A percentile compares a stretch with the other conserved stretches of the same genome.
Conservation (phyloP, 2,888 invertebrate genomes). For the Carcina quercana region DNA sequence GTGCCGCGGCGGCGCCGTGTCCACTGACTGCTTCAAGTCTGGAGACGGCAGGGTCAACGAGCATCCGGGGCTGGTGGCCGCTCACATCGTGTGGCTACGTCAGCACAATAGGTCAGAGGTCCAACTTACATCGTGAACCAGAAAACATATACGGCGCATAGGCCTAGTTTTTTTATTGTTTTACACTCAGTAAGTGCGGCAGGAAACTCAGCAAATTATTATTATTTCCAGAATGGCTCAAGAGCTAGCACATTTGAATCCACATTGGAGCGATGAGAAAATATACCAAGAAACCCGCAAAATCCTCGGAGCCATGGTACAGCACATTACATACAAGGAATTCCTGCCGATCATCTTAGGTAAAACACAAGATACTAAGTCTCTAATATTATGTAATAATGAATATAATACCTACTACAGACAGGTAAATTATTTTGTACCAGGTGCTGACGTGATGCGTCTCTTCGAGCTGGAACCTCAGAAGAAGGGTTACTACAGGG, state of each 20-base stretch:
- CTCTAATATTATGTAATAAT: no score
- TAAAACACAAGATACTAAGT: slow-evolving; percentile 33
- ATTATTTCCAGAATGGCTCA: slow-evolving; percentile 78
- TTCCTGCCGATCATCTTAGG: slow-evolving; percentile 87
- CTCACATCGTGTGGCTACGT: slow-evolving; percentile 84
- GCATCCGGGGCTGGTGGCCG: slow-evolving; percentile 84
- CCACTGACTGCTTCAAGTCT: slow-evolving; percentile 83
- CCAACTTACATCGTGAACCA: no score
- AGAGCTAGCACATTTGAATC: slow-evolving; percentile 81
- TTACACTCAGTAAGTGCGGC: no score
- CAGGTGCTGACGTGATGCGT: slow-evolving; percentile 82
- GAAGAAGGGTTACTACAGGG: slow-evolving; percentile 79
- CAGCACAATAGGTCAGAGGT: slow-evolving; percentile 79
- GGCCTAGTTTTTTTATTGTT: no score
- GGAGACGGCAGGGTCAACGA: slow-evolving; percentile 88
- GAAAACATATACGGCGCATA: no score
- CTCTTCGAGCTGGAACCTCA: slow-evolving; percentile 83
- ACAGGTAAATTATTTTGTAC: no score
- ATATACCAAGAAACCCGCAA: slow-evolving; percentile 89
- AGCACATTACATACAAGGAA: slow-evolving; percentile 89
- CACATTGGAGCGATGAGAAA: slow-evolving; percentile 92
- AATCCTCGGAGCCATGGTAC: slow-evolving; percentile 86
- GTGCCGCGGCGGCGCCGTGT: slow-evolving; percentile 81
- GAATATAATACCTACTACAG: no score
- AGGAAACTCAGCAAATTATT: no score